phyloP scores from a whole-genome alignment of 2,888 invertebrate genomes.

The Macrosiphum euphorbiae region DNA sequence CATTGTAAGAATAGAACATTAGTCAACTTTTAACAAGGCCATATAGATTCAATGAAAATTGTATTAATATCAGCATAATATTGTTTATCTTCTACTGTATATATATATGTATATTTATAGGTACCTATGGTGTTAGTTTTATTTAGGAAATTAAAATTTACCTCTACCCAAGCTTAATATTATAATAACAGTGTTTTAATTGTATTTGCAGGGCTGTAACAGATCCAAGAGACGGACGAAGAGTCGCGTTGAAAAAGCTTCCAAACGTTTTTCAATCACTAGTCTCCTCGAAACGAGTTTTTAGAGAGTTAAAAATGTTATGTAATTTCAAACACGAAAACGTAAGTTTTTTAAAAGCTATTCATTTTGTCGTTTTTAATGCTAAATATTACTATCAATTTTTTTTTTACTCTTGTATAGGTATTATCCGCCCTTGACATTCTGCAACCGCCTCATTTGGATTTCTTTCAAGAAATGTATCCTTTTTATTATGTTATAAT shows the following conservation, averaged over 20 bases:
- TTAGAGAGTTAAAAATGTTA: constrained; percentile 98
- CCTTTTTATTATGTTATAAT: constrained; percentile 75
- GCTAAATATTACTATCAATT: constrained; percentile 45
- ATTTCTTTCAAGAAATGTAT: constrained; percentile 99
- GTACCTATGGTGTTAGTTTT: background rate
- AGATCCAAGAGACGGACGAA: constrained; percentile 97
- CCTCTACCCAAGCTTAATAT: background rate
- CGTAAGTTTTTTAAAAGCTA: constrained; percentile 77
- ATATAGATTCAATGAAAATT: background rate
- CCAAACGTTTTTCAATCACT: constrained; percentile 99
- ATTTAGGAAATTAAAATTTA: background rate
- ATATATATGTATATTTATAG: background rate
- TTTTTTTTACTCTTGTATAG: constrained; percentile 76
- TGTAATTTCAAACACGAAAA: constrained; percentile 99
- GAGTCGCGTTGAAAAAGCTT: constrained; percentile 99
- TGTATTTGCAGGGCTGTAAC: constrained; percentile 94
- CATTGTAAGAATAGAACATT: constrained; percentile 28
- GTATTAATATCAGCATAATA: background rate
- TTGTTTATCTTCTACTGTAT: background rate
- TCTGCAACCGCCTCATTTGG: constrained; percentile 97
- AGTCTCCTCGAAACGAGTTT: constrained; percentile 98
- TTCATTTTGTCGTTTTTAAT: background rate
- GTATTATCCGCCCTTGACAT: constrained; percentile 98
- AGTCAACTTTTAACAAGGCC: constrained; percentile 43
- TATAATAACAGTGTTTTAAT: background rate